Evolutionary conservation across 1,140 invertebrate species (phyloP).

Genomic region (Trinorchestia longiramus): DNA sequence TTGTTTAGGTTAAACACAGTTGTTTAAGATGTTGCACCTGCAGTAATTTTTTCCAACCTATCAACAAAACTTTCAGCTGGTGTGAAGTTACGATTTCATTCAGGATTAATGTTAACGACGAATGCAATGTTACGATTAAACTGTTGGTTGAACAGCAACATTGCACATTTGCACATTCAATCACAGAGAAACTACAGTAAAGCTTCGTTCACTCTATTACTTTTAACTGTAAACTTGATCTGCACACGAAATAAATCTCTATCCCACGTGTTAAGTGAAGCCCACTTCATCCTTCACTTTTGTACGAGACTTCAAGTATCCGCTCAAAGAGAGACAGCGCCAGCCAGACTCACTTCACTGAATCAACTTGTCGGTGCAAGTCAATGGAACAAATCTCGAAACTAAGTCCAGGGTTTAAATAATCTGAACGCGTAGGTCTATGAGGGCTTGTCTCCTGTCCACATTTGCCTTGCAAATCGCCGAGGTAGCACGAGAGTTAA

Average conservation of each 20-base stretch:
- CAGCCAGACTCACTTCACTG: conserved; percentile 19
- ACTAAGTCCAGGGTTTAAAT: conserved; percentile 40
- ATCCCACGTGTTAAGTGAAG: background rate
- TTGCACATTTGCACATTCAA: too few species aligned
- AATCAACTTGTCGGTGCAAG: conserved; percentile 27
- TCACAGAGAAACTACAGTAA: too few species aligned
- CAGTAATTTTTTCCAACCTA: too few species aligned
- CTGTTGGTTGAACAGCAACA: too few species aligned
- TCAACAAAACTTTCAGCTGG: too few species aligned
- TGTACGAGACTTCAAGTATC: background rate
- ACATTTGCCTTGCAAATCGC: conserved; percentile 55
- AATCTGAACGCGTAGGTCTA: conserved; percentile 43
- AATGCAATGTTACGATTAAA: too few species aligned
- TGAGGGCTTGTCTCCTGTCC: conserved; percentile 38
- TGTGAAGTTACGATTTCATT: too few species aligned
- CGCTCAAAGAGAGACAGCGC: background rate
- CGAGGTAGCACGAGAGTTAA: conserved; percentile 38
- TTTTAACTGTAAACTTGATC: too few species aligned
- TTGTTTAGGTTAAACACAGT: too few species aligned
- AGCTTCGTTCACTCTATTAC: too few species aligned
- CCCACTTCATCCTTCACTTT: background rate
- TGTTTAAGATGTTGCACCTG: too few species aligned
- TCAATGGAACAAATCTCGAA: conserved; percentile 39
- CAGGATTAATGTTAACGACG: too few species aligned
- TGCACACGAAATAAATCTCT: background rate